Base-by-base conservation (phyloP, 2,797 vertebrate genomes). In the Sebastes variabilis region DNA sequence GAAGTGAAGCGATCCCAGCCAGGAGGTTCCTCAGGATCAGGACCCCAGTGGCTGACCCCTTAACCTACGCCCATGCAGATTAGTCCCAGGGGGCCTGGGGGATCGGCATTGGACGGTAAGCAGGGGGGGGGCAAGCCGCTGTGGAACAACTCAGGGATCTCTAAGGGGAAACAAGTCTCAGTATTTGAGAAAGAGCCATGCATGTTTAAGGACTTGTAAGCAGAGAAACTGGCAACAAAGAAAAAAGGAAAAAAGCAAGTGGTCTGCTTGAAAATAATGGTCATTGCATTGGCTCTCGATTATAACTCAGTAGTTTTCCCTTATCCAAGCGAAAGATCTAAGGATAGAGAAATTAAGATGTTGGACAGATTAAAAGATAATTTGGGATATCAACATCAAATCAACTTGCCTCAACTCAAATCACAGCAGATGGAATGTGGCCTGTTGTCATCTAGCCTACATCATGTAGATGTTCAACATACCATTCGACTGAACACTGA, bases 21-120 rank as follows among this genome's bases (percentile, higher is more conserved):
- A 14, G 80, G 83, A 79, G 87, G 79, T 83, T 90, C 67, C 77
- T 46, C 65, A 36, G 87, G 89, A 88, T 88, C 84, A 77, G 70
- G 89, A 92, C 88, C 87, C 88, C 88, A 42, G 82, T n/a, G 81
- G 82, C 72, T 90, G 92, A 94, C 89, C 93, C 67, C 70, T 80
- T 79, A 67, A 90, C 92, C 91, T 82, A 2, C 82, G 85, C 84
- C 87, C 87, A 78, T 54, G 78, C 87, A 88, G 91, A 94, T 94
- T 92, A 93, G 87, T 93, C 93, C 90, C 82, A 34, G 79, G 83
- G 92, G 92, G 93, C 81, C 46, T 4, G 32, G 29, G 27, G 55
- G 66, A 71, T 77, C 34, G 27, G 70, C 85, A 62, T 30, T 30
- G 42, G 75, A 84, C 24, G 14, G 55, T 77, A 68, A 83, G 83